Evolutionary conservation across 2,113 vertebrate species (phyloP).

Genomic region (Poecile atricapillus): DNA sequence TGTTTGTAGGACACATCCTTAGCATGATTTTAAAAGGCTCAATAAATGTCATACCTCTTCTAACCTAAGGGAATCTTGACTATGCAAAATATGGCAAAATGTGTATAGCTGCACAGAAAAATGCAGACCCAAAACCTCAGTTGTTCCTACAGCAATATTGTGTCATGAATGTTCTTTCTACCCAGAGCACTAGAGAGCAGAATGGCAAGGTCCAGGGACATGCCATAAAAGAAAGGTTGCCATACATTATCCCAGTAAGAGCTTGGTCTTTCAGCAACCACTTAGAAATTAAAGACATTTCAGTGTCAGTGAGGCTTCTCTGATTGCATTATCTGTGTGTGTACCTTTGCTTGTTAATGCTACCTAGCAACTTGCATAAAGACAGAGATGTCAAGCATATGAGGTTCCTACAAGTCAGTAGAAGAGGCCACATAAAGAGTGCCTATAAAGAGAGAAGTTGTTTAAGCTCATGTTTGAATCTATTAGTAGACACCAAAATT

Average conservation of each 20-base stretch:
- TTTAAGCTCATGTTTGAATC: background rate
- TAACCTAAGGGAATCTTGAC: background rate
- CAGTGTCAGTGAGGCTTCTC: background rate
- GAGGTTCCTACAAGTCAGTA: background rate
- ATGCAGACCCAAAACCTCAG: rapidly evolving
- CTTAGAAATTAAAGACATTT: background rate
- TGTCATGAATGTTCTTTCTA: background rate
- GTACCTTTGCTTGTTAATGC: background rate
- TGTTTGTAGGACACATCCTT: background rate
- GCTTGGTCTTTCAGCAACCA: background rate
- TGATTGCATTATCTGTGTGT: background rate
- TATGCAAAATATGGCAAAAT: background rate
- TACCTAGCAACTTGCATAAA: background rate
- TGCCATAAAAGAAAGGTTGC: background rate
- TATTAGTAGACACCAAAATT: background rate
- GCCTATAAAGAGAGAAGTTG: background rate
- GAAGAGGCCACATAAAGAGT: background rate
- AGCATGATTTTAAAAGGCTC: background rate
- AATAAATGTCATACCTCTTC: background rate
- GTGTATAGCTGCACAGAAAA: background rate
- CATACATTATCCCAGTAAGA: background rate
- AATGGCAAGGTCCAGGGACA: background rate
- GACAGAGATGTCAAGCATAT: background rate
- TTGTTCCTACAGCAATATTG: background rate
- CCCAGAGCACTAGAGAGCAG: background rate